Evolutionary conservation across 1,140 invertebrate genomes (phyloP).

Genomic region (Monochamus saltuarius): DNA sequence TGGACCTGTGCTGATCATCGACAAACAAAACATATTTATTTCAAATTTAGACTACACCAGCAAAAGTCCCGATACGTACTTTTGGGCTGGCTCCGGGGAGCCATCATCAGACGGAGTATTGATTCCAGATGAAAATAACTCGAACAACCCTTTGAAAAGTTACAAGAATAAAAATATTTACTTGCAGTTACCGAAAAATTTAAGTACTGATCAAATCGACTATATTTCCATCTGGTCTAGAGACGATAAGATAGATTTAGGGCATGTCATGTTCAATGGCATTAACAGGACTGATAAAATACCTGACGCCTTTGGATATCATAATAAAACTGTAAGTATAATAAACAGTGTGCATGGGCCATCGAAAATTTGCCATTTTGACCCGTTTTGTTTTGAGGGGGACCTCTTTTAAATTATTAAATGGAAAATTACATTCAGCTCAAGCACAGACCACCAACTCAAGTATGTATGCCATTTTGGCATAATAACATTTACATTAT

Average conservation of each 20-base stretch:
- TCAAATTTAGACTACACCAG: constrained; percentile 32
- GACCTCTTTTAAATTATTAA: no score
- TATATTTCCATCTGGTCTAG: not conserved
- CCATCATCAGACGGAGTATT: not conserved
- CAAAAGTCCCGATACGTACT: constrained; percentile 29
- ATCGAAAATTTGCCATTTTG: no score
- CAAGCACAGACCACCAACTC: no score
- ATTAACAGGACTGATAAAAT: no score
- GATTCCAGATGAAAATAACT: not conserved
- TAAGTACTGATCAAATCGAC: not conserved
- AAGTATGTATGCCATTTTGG: no score
- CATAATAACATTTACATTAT: no score
- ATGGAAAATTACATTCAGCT: no score
- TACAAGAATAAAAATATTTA: not conserved
- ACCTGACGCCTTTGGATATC: not conserved
- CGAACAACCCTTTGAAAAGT: not conserved
- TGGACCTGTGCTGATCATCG: constrained; percentile 39
- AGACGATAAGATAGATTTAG: not conserved
- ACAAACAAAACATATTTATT: constrained; percentile 33
- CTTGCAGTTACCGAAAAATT: not conserved
- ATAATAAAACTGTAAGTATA: not conserved
- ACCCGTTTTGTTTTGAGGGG: no score
- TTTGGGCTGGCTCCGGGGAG: constrained; percentile 10
- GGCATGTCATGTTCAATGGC: not conserved
- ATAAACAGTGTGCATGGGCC: no score